Conservation (phyloP, 2,888 invertebrate species). For the Coenonympha arcania region DNA sequence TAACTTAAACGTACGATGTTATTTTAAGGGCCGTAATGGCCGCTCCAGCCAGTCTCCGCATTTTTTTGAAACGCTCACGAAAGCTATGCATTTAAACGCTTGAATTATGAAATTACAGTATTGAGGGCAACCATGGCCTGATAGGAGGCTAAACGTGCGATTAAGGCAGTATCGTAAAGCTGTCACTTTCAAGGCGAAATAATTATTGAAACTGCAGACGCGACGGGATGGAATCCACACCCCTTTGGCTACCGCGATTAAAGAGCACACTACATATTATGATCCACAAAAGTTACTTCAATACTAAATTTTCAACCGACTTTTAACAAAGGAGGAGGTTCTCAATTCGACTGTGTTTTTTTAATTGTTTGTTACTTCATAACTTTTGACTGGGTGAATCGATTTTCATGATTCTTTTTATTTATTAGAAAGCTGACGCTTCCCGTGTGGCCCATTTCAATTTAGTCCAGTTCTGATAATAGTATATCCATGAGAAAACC, state of each 20-base stretch:
- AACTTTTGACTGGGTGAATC: no score
- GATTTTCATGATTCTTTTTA: no score
- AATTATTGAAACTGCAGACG: conserved; percentile 4
- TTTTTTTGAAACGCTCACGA: conserved; percentile 62
- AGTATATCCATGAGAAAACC: no score
- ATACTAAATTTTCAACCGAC: not conserved
- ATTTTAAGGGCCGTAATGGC: conserved; percentile 72
- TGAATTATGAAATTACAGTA: conserved; percentile 74
- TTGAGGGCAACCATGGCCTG: conserved; percentile 63
- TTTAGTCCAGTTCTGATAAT: no score
- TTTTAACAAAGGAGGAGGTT: no score
- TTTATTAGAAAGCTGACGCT: no score
- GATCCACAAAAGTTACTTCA: not conserved
- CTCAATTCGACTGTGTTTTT: no score
- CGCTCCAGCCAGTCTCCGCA: conserved; percentile 57
- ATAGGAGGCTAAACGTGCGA: conserved; percentile 33
- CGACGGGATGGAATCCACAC: not conserved
- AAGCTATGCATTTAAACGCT: conserved; percentile 74
- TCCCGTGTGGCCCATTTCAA: no score
- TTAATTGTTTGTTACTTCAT: no score
- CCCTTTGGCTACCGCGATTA: not conserved
- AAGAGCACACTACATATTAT: not conserved
- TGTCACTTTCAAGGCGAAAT: conserved; percentile 14
- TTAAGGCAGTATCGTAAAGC: conserved; percentile 20
- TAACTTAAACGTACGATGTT: conserved; percentile 75